These are phyloP conservation scores for Orthosia gracilis DNA, from an alignment of 2,888 invertebrate genomes.

Conservation along the genomic window DNA sequence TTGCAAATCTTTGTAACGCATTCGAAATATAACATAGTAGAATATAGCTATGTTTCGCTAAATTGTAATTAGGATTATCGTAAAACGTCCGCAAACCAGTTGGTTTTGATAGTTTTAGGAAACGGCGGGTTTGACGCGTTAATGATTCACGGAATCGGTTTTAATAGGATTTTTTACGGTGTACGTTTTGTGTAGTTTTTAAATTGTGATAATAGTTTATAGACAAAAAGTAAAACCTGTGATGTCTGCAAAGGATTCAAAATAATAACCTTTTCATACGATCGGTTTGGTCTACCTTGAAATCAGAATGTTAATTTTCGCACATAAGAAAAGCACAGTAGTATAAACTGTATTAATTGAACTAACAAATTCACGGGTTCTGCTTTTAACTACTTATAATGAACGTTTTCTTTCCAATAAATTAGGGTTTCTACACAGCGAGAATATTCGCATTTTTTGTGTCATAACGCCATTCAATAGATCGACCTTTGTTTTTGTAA, in stretches of 20 bases:
- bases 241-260: conserved; percentile 11
- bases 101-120: conserved; percentile 64
- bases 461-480: conserved; percentile 74
- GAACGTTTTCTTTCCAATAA: conserved; percentile 57
- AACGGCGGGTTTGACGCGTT: conserved; percentile 58
- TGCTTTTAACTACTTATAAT: conserved; percentile 52
- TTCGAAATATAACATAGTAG: conserved; percentile 48
- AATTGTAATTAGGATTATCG: conserved; percentile 58
- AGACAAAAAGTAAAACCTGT: conserved; percentile 56
- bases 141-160: conserved; percentile 77
- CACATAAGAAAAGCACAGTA: neutral
- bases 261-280: conserved; percentile 23
- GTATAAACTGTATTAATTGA: conserved; percentile 4
- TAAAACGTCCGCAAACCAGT: conserved; percentile 61
- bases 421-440: conserved; percentile 58
- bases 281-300: neutral
- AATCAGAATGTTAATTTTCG: neutral
- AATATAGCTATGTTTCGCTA: conserved; percentile 52
- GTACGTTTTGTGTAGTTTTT: conserved; percentile 63
- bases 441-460: conserved; percentile 68
- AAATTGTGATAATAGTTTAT: conserved; percentile 60
- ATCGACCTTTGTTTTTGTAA: conserved; percentile 69
- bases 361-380: conserved; percentile 40
- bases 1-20: conserved; percentile 51
- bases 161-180: conserved; percentile 64